phyloP scores from a whole-genome alignment of 53 echinoderm and acorn worm genomes.

The Zoroaster sp. region DNA sequence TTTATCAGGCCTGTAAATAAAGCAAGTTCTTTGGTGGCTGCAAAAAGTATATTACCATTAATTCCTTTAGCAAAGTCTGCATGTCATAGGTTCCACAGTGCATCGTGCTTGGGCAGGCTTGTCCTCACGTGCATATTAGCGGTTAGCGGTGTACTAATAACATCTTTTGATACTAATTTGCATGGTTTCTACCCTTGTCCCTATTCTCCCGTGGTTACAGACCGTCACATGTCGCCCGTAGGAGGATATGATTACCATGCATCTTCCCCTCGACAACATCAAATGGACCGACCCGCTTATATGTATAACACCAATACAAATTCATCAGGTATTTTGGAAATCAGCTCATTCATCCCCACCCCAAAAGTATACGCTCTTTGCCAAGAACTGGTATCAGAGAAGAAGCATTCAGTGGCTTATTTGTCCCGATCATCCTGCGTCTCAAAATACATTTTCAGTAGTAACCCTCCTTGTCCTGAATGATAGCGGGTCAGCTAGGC shows the following conservation, averaged over 20 bases:
- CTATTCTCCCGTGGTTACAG: slow-evolving; percentile 11
- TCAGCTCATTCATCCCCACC: too few relatives aligned
- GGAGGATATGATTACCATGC: slow-evolving; percentile 72
- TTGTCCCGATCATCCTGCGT: too few relatives aligned
- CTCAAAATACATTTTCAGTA: too few relatives aligned
- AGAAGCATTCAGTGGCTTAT: too few relatives aligned
- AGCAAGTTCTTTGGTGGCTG: too few relatives aligned
- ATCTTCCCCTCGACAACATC: slow-evolving; percentile 51
- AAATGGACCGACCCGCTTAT: slow-evolving; percentile 75
- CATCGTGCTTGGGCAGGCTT: slow-evolving; percentile 6
- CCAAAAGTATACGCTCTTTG: too few relatives aligned
- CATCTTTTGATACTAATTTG: not conserved
- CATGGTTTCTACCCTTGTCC: not conserved
- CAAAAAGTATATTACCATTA: too few relatives aligned
- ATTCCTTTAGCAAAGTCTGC: not conserved
- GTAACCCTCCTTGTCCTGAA: too few relatives aligned
- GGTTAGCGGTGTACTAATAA: not conserved
- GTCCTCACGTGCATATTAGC: not conserved
- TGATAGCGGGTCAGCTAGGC: too few relatives aligned
- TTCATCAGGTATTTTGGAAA: slow-evolving; percentile 46
- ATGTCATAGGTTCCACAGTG: not conserved
- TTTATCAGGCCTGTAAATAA: too few relatives aligned
- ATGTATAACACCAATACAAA: slow-evolving; percentile 84
- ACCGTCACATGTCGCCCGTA: slow-evolving; percentile 57
- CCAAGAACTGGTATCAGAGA: too few relatives aligned